These are phyloP conservation scores for Montifringilla adamsi DNA, from an alignment of 2,113 vertebrate genomes.

Conservation along the genomic window DNA sequence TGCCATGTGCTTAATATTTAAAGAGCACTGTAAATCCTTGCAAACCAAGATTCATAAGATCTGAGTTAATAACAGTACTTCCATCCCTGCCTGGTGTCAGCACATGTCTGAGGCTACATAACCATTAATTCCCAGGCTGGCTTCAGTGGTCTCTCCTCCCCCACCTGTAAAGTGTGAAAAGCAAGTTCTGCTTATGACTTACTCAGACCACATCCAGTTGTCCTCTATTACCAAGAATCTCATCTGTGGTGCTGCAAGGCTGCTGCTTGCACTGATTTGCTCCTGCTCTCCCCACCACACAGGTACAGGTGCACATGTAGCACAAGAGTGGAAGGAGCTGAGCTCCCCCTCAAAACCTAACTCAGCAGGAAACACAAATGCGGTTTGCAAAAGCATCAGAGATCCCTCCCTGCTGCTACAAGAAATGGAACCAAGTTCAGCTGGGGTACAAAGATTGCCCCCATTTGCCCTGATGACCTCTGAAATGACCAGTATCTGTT, in stretches of 20 bases:
- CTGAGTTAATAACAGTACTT: not conserved
- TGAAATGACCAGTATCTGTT: not conserved
- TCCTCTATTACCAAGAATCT: not conserved
- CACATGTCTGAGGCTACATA: not conserved
- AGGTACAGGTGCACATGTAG: rapidly evolving
- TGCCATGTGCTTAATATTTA: slow-evolving; percentile 20
- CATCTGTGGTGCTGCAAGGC: not conserved
- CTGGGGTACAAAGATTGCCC: not conserved
- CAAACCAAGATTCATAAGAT: not conserved
- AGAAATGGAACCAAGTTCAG: not conserved
- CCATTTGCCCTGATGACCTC: not conserved
- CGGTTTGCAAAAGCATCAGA: not conserved
- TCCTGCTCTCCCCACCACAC: not conserved
- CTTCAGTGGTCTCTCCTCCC: not conserved
- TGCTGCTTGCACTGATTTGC: not conserved
- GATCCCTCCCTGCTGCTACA: not conserved
- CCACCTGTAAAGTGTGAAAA: not conserved
- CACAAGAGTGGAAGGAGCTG: not conserved
- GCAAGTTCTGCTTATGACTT: not conserved
- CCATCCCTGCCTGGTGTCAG: not conserved
- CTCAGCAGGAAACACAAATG: not conserved
- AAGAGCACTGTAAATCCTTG: not conserved
- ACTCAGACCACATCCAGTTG: not conserved
- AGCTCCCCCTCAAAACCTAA: not conserved
- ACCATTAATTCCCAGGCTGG: not conserved